Evolutionary conservation across 2,113 vertebrate genomes (phyloP).

Genomic region (Pycnonotus jocosus): DNA sequence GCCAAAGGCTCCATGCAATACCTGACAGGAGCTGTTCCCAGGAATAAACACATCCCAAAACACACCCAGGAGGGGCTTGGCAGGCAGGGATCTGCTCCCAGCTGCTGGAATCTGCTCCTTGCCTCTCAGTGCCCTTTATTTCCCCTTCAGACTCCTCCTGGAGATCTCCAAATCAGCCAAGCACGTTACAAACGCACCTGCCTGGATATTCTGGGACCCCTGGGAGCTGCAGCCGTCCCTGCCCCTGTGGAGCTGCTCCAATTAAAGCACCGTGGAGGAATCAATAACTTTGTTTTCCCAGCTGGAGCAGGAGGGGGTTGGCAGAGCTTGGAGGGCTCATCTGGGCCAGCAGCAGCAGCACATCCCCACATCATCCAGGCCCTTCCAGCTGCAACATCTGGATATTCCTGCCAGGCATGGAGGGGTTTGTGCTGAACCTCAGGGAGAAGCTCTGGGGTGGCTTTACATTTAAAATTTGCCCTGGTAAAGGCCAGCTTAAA

Average conservation of each 20-base stretch:
- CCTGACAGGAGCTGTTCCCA: background rate
- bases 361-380: background rate
- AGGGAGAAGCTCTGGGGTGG: background rate
- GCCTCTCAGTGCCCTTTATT: background rate
- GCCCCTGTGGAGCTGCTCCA: background rate
- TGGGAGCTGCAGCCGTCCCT: background rate
- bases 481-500: background rate
- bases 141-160: background rate
- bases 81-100: background rate
- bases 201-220: background rate
- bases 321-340: background rate
- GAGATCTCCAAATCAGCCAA: background rate
- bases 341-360: background rate
- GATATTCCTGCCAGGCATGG: accelerated
- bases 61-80: background rate
- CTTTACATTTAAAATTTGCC: too few relatives aligned
- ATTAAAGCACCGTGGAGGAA: background rate
- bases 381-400: background rate
- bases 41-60: accelerated
- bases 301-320: background rate
- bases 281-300: background rate
- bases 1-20: accelerated
- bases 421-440: accelerated
- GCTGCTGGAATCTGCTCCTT: background rate
- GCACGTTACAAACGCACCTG: background rate